Conservation (phyloP, 2,888 invertebrate genomes). For the Oegoconia quadripuncta region DNA sequence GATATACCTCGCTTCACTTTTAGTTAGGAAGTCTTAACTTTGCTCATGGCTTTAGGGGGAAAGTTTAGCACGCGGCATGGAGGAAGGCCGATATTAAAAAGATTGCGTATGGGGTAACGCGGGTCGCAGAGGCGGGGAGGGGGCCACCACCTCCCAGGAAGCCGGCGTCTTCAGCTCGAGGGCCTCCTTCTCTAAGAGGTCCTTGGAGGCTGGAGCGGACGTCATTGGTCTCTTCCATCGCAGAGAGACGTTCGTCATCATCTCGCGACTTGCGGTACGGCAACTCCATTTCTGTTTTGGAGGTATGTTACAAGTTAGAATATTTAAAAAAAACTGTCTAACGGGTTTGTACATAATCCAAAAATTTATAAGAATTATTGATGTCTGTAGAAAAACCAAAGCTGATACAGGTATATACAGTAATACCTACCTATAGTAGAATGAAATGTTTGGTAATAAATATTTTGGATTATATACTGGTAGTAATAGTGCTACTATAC, state of each 20-base stretch:
- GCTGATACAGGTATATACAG: too few species aligned
- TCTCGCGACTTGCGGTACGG: conserved; percentile 74
- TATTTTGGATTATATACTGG: too few species aligned
- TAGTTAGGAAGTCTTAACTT: conserved; percentile 35
- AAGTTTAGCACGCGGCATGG: conserved; percentile 60
- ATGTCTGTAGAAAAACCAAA: too few species aligned
- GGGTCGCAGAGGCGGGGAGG: conserved; percentile 36
- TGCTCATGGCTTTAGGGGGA: conserved; percentile 46
- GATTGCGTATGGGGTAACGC: conserved; percentile 39
- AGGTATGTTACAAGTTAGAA: too few species aligned
- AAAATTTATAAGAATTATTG: too few species aligned
- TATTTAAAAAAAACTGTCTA: too few species aligned
- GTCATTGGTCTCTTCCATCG: conserved; percentile 66
- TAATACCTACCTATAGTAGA: too few species aligned
- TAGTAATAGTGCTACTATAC: too few species aligned
- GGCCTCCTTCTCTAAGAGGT: conserved; percentile 80
- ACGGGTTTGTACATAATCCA: too few species aligned
- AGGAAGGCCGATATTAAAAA: conserved; percentile 61
- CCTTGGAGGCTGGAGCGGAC: conserved; percentile 83
- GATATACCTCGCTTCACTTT: conserved; percentile 28
- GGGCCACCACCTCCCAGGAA: conserved; percentile 62
- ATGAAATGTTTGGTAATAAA: too few species aligned
- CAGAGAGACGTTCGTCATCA: conserved; percentile 62
- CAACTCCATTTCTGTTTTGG: conserved; percentile 83
- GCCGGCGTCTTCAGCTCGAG: conserved; percentile 65